Evolutionary conservation across 2,797 vertebrate genomes (phyloP).

Genomic region (Sebastiscus albofasciatus): DNA sequence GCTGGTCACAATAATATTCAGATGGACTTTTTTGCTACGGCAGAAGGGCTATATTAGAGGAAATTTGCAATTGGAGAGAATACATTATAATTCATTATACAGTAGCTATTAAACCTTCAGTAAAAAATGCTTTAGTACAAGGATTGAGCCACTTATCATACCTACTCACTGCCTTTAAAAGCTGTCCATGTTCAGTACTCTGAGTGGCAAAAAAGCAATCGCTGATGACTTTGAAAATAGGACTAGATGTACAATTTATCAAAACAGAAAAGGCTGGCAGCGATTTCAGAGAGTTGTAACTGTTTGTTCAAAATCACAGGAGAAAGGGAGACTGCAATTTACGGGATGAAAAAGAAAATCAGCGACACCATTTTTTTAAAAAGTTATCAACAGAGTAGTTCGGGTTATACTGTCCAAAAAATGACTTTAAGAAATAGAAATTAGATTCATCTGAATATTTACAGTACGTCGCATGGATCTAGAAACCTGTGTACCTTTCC

Average conservation of each 20-base stretch:
- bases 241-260: constrained; percentile 83
- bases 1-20: constrained; percentile 83
- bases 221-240: constrained; percentile 85
- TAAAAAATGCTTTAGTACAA: constrained; percentile 84
- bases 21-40: constrained; percentile 73
- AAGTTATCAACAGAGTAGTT: constrained; percentile 33
- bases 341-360: constrained; percentile 25
- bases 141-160: constrained; percentile 88
- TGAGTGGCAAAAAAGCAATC: constrained; percentile 84
- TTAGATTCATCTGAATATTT: neutral
- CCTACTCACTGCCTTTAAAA: constrained; percentile 86
- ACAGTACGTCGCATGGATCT: neutral
- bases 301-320: constrained; percentile 75
- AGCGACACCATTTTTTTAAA: constrained; percentile 12
- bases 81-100: constrained; percentile 89
- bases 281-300: constrained; percentile 72
- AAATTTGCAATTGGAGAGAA: constrained; percentile 86
- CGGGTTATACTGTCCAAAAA: constrained; percentile 5
- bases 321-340: constrained; percentile 66
- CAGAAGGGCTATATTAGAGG: constrained; percentile 78
- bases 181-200: constrained; percentile 82
- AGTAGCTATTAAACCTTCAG: constrained; percentile 86
- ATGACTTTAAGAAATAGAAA: neutral
- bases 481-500: neutral
- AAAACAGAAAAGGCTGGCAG: constrained; percentile 77